Evolutionary conservation across 2,888 invertebrate species (phyloP), one percentile per base, ranked within the genome.

Genomic region (Drosophila mercatorum): DNA sequence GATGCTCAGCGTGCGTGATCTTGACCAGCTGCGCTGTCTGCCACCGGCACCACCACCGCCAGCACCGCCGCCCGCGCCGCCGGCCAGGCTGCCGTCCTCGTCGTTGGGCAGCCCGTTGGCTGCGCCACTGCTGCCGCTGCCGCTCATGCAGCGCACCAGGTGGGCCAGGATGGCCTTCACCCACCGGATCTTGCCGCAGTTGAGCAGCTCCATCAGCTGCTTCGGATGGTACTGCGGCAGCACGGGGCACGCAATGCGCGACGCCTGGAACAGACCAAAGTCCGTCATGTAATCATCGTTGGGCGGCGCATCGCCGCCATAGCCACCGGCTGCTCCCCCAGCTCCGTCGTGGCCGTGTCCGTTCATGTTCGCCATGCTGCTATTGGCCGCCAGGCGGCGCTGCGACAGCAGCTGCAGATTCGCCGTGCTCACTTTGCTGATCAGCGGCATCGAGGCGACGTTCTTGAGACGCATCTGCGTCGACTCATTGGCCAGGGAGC

Each of bases 191-290:
- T 98, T 99, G 4, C 99, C 99, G 61, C 98, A 99, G 93, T 99
- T 99, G 36, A 99, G 94, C 44, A 99, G 93, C 91, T 99, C 99
- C 97, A 99, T 99, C 41, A 99, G 94, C 90, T 99, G 99, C 90
- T 99, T 99, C 0, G 99, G 99, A 93, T 99, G 99, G 92, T 99
- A 99, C 90, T 99, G 99, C 0, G 99, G 99, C 69, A 99, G 93
- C 47, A 99, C 98, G 0, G 99, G 99, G 88, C 98, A 99, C 0
- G 99, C 98, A 91, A 99, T 97, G 73, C 98, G 95, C 6, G 98
- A 98, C 0, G 99, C 99, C 93, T 99, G 99, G 93, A 99, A 99
- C 59, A 99, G 93, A 0, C 98, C 98, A 90, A 97, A 97, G 93
- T 97, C 97, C 0, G 97, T 97, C 97, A 98, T 97, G 91, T 97